Evolutionary conservation across 2,797 vertebrate species (phyloP), one percentile per base, ranked within the genome.

Genomic region (Trichosurus vulpecula): DNA sequence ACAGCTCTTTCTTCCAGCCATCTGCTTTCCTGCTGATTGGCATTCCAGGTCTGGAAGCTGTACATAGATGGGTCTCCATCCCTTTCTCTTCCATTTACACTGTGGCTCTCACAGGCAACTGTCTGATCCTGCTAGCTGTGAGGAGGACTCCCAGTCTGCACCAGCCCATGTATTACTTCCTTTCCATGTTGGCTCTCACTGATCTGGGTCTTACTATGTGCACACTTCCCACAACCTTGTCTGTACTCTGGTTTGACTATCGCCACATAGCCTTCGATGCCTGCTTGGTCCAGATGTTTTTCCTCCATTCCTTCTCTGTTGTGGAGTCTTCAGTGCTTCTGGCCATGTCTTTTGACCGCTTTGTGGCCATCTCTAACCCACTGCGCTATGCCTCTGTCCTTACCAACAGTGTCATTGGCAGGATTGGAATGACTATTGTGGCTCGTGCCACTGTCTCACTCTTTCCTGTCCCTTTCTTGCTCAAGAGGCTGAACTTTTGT

Each of bases 261-360:
- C 90, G 52, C 2, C 41, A 92, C 90, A 96, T 96, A 3, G 30
- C 90, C 27, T 96, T 97, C 52, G 58, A 94, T 91, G 90, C 91
- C 13, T 98, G 93, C 55, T 57, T 96, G 30, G 56, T 61, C 61
- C 96, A 97, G 91, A 95, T 97, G 94, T 97, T 95, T 55, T 57
- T 94, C 30, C n/a, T 97, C 14, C 96, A 95, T 6, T 89, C 81
- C 13, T 30, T 94, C 25, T 66, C 55, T 27, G 55, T 1, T 1
- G 89, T 95, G 53, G 95, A 94, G 30, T 96, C 96, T 3, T 94
- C 94, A 53, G 92, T 90, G 0, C 90, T 97, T 25, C 30, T 94
- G 2, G 54, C 94, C 61, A 97, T 95, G 96, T 93, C 96, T 1
- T 95, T 92, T 87, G 74, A 87, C 9, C 41, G 74, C 25, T 95